These are phyloP conservation scores for Meloidogyne chitwoodi DNA, from an alignment of 1,140 invertebrate species.

Conservation along the genomic window DNA sequence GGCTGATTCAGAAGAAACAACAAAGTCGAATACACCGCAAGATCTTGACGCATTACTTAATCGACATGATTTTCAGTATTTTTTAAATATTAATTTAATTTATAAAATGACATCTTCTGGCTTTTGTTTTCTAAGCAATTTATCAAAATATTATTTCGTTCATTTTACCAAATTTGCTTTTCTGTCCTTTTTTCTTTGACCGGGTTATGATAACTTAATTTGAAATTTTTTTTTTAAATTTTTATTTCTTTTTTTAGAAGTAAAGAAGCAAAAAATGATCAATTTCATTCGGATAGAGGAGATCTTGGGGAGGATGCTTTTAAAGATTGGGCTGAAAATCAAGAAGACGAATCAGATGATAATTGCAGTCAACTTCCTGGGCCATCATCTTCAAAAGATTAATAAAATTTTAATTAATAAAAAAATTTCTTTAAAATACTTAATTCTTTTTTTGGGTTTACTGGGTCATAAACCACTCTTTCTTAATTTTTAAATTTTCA, in stretches of 20 bases:
- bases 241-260: not conserved
- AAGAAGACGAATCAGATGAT: not conserved
- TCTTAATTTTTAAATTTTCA: too few relatives aligned
- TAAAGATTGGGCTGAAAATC: slow-evolving; percentile 15
- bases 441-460: too few relatives aligned
- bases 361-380: not conserved
- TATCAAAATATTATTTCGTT: too few relatives aligned
- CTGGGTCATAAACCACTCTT: too few relatives aligned
- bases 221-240: not conserved
- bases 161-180: too few relatives aligned
- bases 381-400: not conserved
- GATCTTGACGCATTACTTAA: slow-evolving; percentile 34
- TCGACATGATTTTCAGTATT: slow-evolving; percentile 29
- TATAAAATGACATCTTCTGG: too few relatives aligned
- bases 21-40: slow-evolving; percentile 13
- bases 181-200: too few relatives aligned
- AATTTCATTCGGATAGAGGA: slow-evolving; percentile 31
- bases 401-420: not conserved
- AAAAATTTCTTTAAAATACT: too few relatives aligned
- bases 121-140: too few relatives aligned
- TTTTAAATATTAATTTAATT: too few relatives aligned
- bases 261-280: not conserved
- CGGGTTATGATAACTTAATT: not conserved
- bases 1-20: not conserved
- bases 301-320: slow-evolving; percentile 35